phyloP scores from a whole-genome alignment of 1,140 invertebrate genomes.

The Aphidius ervi region DNA sequence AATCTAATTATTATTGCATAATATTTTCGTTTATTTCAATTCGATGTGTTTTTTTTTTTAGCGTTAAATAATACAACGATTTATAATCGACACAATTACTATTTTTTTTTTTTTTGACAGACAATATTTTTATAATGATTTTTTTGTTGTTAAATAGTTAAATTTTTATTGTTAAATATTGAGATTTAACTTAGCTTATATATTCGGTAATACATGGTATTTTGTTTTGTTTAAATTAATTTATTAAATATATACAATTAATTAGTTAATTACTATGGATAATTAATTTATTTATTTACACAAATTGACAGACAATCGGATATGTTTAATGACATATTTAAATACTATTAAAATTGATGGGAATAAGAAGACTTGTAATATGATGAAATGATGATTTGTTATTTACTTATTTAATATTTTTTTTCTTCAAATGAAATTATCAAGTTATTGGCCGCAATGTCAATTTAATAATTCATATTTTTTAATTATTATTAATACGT shows the following conservation, averaged over 20 bases:
- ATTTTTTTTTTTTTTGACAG: conserved; percentile 14
- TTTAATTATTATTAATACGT: conserved; percentile 4
- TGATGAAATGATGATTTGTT: too few relatives aligned
- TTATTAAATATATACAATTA: conserved; percentile 10
- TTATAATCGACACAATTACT: conserved; percentile 45
- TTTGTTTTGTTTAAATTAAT: conserved; percentile 36
- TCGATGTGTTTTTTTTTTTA: neutral
- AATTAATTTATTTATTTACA: conserved; percentile 40
- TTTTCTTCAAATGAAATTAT: neutral
- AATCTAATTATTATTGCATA: conserved; percentile 26
- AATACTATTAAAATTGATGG: conserved; percentile 5
- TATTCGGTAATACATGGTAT: conserved; percentile 36
- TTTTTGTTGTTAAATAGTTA: conserved; percentile 4
- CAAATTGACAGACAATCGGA: conserved; percentile 41
- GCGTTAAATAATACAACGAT: conserved; percentile 50
- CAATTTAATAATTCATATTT: conserved; percentile 32
- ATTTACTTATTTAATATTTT: too few relatives aligned
- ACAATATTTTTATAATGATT: conserved; percentile 10
- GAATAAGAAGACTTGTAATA: too few relatives aligned
- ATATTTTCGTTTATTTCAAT: conserved; percentile 5
- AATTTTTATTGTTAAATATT: neutral
- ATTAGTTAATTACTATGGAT: conserved; percentile 25
- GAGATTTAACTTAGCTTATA: conserved; percentile 1
- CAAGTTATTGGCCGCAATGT: conserved; percentile 49
- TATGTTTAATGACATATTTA: conserved; percentile 21